These are phyloP conservation scores for Cordilura impudica DNA, from an alignment of 2,888 invertebrate genomes.

Conservation along the genomic window DNA sequence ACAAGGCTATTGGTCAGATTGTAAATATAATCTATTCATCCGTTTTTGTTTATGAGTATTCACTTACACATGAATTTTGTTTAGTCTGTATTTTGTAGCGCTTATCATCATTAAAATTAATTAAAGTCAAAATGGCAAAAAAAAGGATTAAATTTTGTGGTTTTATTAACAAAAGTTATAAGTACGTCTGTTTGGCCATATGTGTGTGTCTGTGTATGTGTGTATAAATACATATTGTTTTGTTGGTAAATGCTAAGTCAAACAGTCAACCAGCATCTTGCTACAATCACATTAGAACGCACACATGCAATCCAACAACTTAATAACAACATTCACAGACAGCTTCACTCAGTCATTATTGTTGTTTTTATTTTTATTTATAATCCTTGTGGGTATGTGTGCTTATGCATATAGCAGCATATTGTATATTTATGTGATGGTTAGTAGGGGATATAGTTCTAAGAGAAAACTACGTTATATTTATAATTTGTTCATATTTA, in stretches of 20 bases:
- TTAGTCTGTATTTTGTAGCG: conserved; percentile 57
- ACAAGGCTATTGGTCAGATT: too few species aligned
- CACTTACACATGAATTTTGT: background rate
- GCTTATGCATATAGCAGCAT: too few species aligned
- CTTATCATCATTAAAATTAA: conserved; percentile 74
- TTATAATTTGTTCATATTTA: too few species aligned
- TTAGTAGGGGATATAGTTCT: background rate
- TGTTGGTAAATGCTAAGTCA: background rate
- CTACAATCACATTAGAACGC: background rate
- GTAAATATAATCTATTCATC: too few species aligned
- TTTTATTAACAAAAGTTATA: conserved; percentile 21
- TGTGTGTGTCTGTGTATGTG: conserved; percentile 1
- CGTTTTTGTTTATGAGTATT: conserved; percentile 13
- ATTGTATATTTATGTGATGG: background rate
- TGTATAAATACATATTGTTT: background rate
- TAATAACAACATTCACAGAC: background rate
- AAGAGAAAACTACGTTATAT: too few species aligned
- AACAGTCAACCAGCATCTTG: conserved; percentile 19
- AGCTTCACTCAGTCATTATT: background rate
- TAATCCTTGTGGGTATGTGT: background rate
- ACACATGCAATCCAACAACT: background rate
- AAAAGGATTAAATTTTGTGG: conserved; percentile 60
- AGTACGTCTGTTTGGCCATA: background rate
- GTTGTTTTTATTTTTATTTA: background rate
- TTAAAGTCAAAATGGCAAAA: conserved; percentile 70